A percentile compares a stretch with the other conserved stretches of the same genome.
phyloP scores from a whole-genome alignment of 2,797 vertebrate genomes.

The Sebastes oblongus region DNA sequence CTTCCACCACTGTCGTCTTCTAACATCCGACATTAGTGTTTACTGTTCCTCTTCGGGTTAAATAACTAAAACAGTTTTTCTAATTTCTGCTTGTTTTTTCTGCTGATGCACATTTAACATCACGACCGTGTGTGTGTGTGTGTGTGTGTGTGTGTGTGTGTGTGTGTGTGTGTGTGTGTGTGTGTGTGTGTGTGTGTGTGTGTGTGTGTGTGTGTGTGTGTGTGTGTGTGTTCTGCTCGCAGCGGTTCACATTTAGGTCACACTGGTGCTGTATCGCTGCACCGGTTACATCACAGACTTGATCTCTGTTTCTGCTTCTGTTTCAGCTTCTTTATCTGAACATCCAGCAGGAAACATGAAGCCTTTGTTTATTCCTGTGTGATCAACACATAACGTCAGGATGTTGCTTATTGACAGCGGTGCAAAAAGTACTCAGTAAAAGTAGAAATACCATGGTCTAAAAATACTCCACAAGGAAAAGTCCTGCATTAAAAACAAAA shows the following conservation, averaged over 20 bases:
- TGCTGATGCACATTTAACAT: slow-evolving; percentile 24
- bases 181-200: background rate
- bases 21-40: background rate
- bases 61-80: background rate
- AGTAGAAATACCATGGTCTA: background rate
- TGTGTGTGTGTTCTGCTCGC: slow-evolving; percentile 49
- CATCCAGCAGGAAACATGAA: background rate
- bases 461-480: background rate
- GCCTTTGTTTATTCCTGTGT: background rate
- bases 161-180: slow-evolving; percentile 4
- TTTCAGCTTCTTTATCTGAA: background rate
- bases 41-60: background rate
- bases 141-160: background rate
- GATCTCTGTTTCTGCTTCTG: slow-evolving; percentile 38
- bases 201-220: slow-evolving; percentile 1
- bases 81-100: background rate
- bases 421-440: background rate
- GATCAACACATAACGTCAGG: background rate
- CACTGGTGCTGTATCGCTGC: slow-evolving; percentile 49
- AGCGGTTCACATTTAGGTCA: slow-evolving; percentile 79
- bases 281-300: slow-evolving; percentile 74
- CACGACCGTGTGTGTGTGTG: background rate
- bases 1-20: background rate
- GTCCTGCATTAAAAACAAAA: background rate
- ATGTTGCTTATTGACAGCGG: background rate